phyloP scores from a whole-genome alignment of 2,113 vertebrate species.

The Corythaixoides concolor region DNA sequence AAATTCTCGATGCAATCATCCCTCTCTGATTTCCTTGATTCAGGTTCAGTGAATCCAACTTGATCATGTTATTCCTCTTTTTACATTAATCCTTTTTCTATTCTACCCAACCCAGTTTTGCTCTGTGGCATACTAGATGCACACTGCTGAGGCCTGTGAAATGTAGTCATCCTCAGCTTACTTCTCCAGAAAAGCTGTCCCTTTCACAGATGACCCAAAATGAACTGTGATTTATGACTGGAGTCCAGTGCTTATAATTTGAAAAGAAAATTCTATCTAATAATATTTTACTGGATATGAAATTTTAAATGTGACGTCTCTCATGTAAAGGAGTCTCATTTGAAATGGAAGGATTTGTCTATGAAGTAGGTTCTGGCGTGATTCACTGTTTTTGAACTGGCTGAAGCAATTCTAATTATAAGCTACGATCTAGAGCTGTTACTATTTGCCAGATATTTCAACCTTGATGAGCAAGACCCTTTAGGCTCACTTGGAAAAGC shows the following conservation, averaged over 20 bases:
- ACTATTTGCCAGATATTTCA: conserved; percentile 54
- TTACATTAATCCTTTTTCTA: background rate
- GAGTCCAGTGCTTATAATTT: background rate
- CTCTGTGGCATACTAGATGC: background rate
- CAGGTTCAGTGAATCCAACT: background rate
- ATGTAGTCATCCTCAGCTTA: background rate
- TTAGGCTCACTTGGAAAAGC: conserved; percentile 65
- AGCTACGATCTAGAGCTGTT: conserved; percentile 29
- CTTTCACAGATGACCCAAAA: background rate
- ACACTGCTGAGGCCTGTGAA: background rate
- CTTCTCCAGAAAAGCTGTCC: background rate
- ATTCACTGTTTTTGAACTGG: conserved; percentile 19
- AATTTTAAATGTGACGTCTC: background rate
- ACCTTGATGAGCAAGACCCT: conserved; percentile 50
- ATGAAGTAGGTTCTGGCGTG: background rate
- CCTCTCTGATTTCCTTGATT: background rate
- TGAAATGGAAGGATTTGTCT: background rate
- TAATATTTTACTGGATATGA: background rate
- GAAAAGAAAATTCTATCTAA: background rate
- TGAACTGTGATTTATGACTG: background rate
- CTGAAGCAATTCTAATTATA: conserved; percentile 37
- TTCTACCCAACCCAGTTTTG: background rate
- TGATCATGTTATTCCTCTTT: background rate
- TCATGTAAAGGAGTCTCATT: background rate
- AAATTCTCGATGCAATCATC: background rate